Conservation (phyloP, 2,888 invertebrate species). For the Tenthredo scrophulariae region DNA sequence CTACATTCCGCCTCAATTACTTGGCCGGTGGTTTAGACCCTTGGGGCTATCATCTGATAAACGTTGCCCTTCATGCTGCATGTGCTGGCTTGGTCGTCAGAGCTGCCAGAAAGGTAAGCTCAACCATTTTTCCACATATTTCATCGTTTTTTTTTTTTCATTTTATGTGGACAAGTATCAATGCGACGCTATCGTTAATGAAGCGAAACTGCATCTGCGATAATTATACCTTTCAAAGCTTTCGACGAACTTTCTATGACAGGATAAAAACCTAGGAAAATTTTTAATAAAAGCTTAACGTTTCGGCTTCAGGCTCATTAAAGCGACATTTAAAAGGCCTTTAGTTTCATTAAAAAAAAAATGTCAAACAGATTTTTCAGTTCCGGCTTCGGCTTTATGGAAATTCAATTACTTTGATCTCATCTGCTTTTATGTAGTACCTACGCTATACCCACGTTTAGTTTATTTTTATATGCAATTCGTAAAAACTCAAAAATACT, state of each 20-base stretch:
- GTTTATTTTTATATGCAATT: not conserved
- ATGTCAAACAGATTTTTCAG: not conserved
- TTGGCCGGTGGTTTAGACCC: constrained; percentile 88
- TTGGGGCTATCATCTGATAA: constrained; percentile 92
- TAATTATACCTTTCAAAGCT: not conserved
- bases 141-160: not conserved
- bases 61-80: constrained; percentile 91
- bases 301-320: not conserved
- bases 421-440: not conserved
- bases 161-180: not conserved
- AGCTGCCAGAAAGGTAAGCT: constrained; percentile 84
- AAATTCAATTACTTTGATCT: not conserved
- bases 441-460: not conserved
- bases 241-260: not conserved
- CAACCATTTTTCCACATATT: not conserved
- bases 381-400: not conserved
- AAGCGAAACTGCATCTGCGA: not conserved
- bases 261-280: not conserved
- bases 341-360: not conserved
- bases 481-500: not conserved
- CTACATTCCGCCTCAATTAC: constrained; percentile 92
- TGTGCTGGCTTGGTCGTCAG: constrained; percentile 91
- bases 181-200: not conserved
- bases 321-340: not conserved
- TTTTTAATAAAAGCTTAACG: not conserved